A percentile compares a stretch with the other conserved stretches of the same genome.
These are phyloP conservation scores for Microcebus tavaratra DNA, from an alignment of 2,113 vertebrate genomes.

Conservation along the genomic window DNA sequence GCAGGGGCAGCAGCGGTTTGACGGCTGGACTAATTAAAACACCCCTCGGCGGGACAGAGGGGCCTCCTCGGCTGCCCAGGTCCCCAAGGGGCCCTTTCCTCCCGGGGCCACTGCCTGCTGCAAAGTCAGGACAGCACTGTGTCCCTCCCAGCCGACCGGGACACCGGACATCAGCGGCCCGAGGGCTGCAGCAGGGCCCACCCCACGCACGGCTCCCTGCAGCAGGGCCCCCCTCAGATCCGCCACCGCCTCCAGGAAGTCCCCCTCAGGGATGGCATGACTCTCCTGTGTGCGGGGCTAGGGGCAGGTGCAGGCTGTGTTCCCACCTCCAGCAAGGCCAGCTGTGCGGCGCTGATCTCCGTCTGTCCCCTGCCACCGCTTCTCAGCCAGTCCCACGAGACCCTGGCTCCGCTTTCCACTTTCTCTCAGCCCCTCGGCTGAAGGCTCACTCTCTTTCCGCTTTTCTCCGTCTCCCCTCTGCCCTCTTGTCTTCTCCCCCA, in stretches of 20 bases:
- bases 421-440: background rate
- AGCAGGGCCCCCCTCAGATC: background rate
- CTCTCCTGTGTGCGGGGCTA: background rate
- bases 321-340: background rate
- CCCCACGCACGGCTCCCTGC: background rate
- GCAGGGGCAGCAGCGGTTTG: background rate
- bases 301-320: background rate
- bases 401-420: background rate
- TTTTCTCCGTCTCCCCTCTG: rapidly evolving
- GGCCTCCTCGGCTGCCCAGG: background rate
- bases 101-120: background rate
- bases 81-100: background rate
- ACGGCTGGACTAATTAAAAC: background rate
- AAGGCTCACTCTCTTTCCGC: too few species aligned
- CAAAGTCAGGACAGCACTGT: rapidly evolving
- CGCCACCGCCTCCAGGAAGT: background rate
- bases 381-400: rapidly evolving
- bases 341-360: background rate
- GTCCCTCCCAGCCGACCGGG: rapidly evolving
- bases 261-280: rapidly evolving
- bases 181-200: too few species aligned
- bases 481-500: background rate
- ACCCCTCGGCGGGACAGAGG: background rate
- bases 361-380: rapidly evolving
- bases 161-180: rapidly evolving